Base-by-base conservation (phyloP, 2,888 invertebrate genomes). In the Lasius fuliginosus region DNA sequence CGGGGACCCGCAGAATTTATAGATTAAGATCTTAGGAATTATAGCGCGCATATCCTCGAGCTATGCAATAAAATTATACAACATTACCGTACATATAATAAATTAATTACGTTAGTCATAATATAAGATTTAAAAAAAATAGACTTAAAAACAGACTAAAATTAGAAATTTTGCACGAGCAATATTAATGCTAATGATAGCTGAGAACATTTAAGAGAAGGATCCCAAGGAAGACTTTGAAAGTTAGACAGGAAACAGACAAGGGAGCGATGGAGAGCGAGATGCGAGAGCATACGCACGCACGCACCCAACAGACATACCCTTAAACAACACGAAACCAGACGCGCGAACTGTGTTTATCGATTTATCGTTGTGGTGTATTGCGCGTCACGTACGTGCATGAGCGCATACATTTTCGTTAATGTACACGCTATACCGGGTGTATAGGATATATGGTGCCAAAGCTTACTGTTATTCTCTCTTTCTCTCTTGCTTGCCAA, bases 301-400 rank as follows among this genome's bases (percentile, higher is more conserved):
- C 76, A 56, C 49, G 73, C 33, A 84, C 60, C 60, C 18, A 40
- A 4, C 81, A 64, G 30, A 42, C 81, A 64, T 30, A 36, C 60
- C 46, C 30, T 73, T 73, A 79, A 71, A 79, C 36, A 42, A 60
- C 60, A 73, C 60, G 46, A 46, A 36, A 79, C 46, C 33, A 71
- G 71, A 46, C 58, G 71, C 77, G 71, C 77, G 77, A 79, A 71
- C 69, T 77, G 71, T 60, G 18, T 82, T 89, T 89, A 91, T 91
- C 88, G 91, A 91, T 91, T 91, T 90, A 91, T 88, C 90, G 89
- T 87, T 89, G 86, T 86, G 82, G 81, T 82, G 62, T 79, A 81
- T 83, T 86, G 87, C 82, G 84, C 86, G 84, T 75, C 82, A 79
- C 74, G 81, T 83, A 76, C 74, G 76, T 82, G 87, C 65, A 71